These are phyloP conservation scores for Choloepus hoffmanni DNA, from an alignment of 2,113 vertebrate genomes.

Conservation along the genomic window DNA sequence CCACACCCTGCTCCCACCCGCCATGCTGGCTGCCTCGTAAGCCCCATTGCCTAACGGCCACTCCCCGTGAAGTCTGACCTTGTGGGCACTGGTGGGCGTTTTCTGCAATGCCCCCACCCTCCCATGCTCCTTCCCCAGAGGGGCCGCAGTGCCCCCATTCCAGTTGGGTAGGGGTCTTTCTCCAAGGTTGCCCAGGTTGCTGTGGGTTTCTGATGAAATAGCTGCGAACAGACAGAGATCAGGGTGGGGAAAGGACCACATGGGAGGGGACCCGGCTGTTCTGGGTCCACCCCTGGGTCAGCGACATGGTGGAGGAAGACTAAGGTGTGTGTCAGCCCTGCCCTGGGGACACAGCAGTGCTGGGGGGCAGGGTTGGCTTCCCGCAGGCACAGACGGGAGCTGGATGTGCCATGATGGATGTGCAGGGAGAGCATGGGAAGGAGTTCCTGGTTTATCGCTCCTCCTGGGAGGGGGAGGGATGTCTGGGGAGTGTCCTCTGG, in stretches of 20 bases:
- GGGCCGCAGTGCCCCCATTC: neutral
- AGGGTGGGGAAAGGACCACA: neutral
- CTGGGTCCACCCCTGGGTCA: neutral
- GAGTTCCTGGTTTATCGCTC: neutral
- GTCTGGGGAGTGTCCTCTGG: neutral
- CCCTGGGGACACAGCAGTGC: neutral
- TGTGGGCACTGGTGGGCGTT: neutral
- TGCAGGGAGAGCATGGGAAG: neutral
- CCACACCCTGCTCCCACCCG: neutral
- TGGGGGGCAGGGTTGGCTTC: neutral
- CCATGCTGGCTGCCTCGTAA: neutral
- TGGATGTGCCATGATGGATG: rapidly evolving
- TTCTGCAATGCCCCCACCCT: neutral
- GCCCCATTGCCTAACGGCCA: too few species aligned
- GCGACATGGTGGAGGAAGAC: neutral
- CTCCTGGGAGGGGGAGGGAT: neutral
- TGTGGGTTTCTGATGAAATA: neutral
- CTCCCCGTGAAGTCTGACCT: neutral
- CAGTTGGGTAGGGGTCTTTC: neutral
- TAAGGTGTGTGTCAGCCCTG: neutral
- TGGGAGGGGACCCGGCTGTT: neutral
- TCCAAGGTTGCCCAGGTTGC: neutral
- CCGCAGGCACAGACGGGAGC: neutral
- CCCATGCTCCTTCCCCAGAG: neutral
- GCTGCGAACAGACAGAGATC: neutral